Evolutionary conservation across 2,888 invertebrate genomes (phyloP).

Genomic region (Perizoma affinitatum): DNA sequence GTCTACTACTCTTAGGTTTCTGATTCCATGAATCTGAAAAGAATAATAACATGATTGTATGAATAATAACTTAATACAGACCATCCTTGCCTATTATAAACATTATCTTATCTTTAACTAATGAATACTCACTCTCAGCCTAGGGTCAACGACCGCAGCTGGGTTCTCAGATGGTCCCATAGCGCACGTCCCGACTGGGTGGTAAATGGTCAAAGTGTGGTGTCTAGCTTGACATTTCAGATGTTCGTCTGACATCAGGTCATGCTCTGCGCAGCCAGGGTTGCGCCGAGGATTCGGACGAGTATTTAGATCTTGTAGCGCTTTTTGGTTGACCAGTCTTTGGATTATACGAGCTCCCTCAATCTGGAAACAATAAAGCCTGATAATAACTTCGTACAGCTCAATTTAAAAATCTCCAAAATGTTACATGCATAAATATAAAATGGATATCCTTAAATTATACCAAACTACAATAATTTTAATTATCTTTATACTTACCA

Average conservation of each 20-base stretch:
- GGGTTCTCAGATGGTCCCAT: conserved; percentile 86
- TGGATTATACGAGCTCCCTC: conserved; percentile 90
- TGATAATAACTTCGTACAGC: no score
- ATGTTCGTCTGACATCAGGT: conserved; percentile 88
- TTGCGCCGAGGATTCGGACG: conserved; percentile 86
- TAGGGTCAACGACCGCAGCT: conserved; percentile 88
- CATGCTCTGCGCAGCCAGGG: conserved; percentile 86
- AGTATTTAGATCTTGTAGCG: conserved; percentile 85
- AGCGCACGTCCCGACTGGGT: conserved; percentile 92
- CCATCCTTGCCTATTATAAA: no score
- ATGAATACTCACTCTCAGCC: conserved; percentile 65
- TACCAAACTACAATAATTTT: background rate
- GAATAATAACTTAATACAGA: no score
- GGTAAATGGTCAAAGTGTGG: conserved; percentile 91
- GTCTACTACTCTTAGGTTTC: conserved; percentile 89
- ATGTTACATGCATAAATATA: background rate
- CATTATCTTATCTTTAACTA: no score
- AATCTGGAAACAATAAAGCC: conserved; percentile 72
- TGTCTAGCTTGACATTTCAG: conserved; percentile 90
- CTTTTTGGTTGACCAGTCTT: conserved; percentile 83
- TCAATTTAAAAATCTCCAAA: no score
- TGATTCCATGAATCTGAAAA: conserved; percentile 86
- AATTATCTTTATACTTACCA: conserved; percentile 80
- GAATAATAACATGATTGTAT: no score
- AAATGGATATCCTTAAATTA: background rate